Percentiles rank a stretch among this genome's conserved stretches.
These are phyloP conservation scores for Hipparchia sbordonii DNA, from an alignment of 2,888 invertebrate genomes.

Conservation along the genomic window DNA sequence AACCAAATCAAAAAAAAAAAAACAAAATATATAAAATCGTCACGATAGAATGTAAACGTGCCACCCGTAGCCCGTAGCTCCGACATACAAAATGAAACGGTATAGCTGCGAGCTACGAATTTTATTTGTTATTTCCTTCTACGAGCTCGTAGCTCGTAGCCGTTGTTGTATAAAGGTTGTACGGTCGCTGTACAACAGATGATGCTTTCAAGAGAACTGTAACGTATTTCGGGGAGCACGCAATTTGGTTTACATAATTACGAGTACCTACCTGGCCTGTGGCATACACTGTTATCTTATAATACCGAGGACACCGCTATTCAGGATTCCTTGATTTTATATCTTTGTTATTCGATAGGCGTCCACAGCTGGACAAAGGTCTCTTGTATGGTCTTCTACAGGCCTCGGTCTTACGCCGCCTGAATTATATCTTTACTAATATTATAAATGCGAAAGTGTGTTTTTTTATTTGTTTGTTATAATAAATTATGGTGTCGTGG, in stretches of 20 bases:
- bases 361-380: too few species aligned
- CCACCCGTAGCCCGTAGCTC: not conserved
- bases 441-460: too few species aligned
- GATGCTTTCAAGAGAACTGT: constrained; percentile 10
- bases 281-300: not conserved
- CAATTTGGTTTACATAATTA: constrained; percentile 8
- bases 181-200: constrained; percentile 14
- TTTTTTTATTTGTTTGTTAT: too few species aligned
- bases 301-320: not conserved
- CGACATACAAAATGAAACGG: constrained; percentile 29
- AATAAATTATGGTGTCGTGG: too few species aligned
- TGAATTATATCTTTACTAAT: too few species aligned
- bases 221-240: constrained; percentile 10
- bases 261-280: not conserved
- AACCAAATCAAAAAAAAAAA: too few species aligned
- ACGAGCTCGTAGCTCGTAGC: not conserved
- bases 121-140: constrained; percentile 22
- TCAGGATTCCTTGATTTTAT: too few species aligned
- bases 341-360: too few species aligned
- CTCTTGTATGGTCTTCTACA: too few species aligned
- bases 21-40: not conserved
- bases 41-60: not conserved
- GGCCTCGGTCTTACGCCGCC: too few species aligned
- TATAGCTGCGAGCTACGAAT: constrained; percentile 16
- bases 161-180: constrained; percentile 4